phyloP scores from a whole-genome alignment of 2,888 invertebrate genomes.

The Parapristionchus giblindavisi region DNA sequence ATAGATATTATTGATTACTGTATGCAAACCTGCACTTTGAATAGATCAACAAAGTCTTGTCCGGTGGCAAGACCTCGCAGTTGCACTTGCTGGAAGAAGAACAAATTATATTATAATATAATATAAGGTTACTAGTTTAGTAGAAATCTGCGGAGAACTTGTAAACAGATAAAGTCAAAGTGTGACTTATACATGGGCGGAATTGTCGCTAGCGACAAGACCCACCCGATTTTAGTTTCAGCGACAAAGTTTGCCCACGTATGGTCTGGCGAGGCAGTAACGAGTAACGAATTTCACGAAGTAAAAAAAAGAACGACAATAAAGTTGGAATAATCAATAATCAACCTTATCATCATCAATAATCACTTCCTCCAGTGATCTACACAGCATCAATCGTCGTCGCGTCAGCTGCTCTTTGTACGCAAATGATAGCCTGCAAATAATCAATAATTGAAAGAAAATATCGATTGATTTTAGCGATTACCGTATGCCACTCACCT shows the following conservation, averaged over 20 bases:
- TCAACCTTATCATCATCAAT: constrained; percentile 2
- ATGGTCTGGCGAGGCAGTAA: too few relatives aligned
- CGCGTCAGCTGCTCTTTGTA: constrained; percentile 59
- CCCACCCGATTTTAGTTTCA: too few relatives aligned
- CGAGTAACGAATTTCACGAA: too few relatives aligned
- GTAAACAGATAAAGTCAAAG: neutral
- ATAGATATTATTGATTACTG: neutral
- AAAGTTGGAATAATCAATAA: neutral
- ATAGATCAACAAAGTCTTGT: constrained; percentile 38
- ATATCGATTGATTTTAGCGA: too few relatives aligned
- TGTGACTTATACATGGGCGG: neutral
- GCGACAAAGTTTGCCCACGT: too few relatives aligned
- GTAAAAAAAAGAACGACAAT: too few relatives aligned
- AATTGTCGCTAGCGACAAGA: too few relatives aligned
- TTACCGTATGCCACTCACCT: constrained; percentile 10
- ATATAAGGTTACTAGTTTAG: neutral
- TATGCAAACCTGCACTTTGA: constrained; percentile 47
- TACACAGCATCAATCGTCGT: constrained; percentile 62
- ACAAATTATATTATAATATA: neutral
- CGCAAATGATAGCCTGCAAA: constrained; percentile 11
- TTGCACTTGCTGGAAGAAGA: neutral
- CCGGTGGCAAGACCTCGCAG: constrained; percentile 25
- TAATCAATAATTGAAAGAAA: neutral
- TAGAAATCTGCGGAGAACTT: neutral
- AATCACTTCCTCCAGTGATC: constrained; percentile 62